Conservation (phyloP, 2,888 invertebrate genomes). For the Elysia crispata region DNA sequence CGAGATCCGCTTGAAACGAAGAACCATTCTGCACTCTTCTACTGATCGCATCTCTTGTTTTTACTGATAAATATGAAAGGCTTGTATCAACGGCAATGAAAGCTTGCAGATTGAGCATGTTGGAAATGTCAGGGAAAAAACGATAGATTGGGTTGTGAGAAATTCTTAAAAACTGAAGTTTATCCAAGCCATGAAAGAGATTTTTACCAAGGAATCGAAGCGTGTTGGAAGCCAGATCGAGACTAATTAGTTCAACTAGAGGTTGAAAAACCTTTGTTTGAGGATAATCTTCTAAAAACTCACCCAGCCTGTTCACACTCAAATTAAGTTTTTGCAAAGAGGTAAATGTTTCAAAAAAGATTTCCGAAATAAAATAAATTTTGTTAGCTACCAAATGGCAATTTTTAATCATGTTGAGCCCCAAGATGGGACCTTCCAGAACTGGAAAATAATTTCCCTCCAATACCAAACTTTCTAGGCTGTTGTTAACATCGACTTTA, state of each 20-base stretch:
- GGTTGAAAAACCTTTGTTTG: background rate
- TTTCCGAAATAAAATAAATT: background rate
- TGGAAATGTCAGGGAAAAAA: slow-evolving; percentile 19
- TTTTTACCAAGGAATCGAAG: background rate
- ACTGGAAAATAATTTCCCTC: background rate
- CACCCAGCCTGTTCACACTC: slow-evolving; percentile 2
- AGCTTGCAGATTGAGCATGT: background rate
- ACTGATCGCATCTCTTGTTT: too few species aligned
- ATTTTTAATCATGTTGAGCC: background rate
- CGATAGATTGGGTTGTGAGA: background rate
- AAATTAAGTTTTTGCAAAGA: slow-evolving; percentile 31
- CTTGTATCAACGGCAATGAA: background rate
- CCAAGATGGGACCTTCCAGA: slow-evolving; percentile 18
- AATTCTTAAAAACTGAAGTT: background rate
- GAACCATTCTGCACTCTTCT: too few species aligned
- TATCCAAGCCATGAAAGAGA: background rate
- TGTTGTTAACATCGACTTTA: slow-evolving; percentile 6
- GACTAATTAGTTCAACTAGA: background rate
- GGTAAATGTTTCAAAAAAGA: slow-evolving; percentile 18
- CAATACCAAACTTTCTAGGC: background rate
- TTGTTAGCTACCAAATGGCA: background rate
- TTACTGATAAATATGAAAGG: background rate
- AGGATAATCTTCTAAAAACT: background rate
- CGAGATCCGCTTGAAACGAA: slow-evolving; percentile 13
- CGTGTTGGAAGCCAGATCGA: background rate